Percentiles rank a stretch among this genome's conserved stretches.
phyloP scores from a whole-genome alignment of 2,888 invertebrate species.

The Eumacrocentrus americanus region DNA sequence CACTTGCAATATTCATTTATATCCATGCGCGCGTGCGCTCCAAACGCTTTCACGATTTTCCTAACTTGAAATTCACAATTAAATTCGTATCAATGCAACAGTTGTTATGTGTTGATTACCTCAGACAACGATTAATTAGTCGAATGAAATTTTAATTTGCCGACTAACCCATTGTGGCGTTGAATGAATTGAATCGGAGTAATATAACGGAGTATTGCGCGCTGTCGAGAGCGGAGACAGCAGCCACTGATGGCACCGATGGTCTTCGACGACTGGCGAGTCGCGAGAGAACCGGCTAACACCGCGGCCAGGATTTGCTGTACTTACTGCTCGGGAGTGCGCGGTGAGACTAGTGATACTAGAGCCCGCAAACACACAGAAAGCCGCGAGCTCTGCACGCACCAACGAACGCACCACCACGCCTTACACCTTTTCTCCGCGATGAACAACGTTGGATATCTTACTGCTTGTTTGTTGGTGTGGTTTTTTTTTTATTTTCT shows the following conservation, averaged over 20 bases:
- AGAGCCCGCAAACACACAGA: constrained; percentile 4
- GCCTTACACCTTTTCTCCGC: constrained; percentile 14
- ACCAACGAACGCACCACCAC: constrained; percentile 13
- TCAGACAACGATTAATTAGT: no score
- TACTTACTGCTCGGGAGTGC: constrained; percentile 13
- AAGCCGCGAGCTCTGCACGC: constrained; percentile 13
- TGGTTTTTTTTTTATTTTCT: background rate
- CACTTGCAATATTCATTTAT: constrained; percentile 18
- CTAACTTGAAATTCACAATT: no score
- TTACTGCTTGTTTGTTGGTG: no score
- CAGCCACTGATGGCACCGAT: background rate
- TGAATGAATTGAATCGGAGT: no score
- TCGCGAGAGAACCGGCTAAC: background rate
- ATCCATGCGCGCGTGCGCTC: constrained; percentile 23
- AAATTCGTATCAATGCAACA: no score
- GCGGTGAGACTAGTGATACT: constrained; percentile 25
- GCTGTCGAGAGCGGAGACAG: background rate
- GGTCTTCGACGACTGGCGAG: background rate
- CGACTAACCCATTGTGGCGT: no score
- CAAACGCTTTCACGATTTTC: constrained; percentile 26
- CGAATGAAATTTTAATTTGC: no score
- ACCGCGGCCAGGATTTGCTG: background rate
- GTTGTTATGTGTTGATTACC: no score
- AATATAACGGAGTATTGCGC: background rate
- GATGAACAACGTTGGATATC: background rate